Evolutionary conservation across 2,113 vertebrate species (phyloP), one percentile per base, ranked within the genome.

Genomic region (Petromus typicus): DNA sequence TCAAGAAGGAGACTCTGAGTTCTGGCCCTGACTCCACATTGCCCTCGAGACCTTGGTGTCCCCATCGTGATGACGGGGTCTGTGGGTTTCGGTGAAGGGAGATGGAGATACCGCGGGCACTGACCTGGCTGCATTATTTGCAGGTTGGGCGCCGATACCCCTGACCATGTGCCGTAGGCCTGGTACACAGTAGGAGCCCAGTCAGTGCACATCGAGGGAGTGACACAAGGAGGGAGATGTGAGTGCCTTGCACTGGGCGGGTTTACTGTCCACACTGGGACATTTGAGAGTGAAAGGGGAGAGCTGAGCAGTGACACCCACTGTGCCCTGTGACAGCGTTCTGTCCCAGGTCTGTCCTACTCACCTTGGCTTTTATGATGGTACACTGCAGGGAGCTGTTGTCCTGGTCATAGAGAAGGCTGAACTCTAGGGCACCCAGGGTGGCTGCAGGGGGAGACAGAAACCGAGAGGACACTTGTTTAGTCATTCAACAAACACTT

Each of bases 371-470:
- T 98, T 98, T 99, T 93, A 99, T 98, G 96, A 99, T 99, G 97
- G 98, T 98, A 97, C 99, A 99, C 83, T 99, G 98, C 95, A 99
- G 98, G 92, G 99, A 99, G 98, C 98, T 99, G 97, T 99, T 99
- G 48, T 99, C 99, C 98, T 99, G 99, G 96, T 99, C 99, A 0
- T 99, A 99, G 59, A 99, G 98, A 88, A 99, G 98, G 96, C 99
- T 99, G 98, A 99, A 99, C 95, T 99, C 99, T 95, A 99, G 98
- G 1, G 99, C 98, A 48, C 99, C 99, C 98, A 99, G 98, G 0
- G 99, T 99, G 63, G 99, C 99, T 99, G 98, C 69, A 20, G 27
- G 56, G 56, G 92, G 63, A 93, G 87, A 87, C 18, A 45, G 93
- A 71, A 37, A 54, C 43, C 78, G 48, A 90, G 75, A 90, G 54